Percentiles rank a stretch among this genome's conserved stretches.
These are phyloP conservation scores for Phataginus tricuspis DNA, from an alignment of 2,797 vertebrate species.

Conservation along the genomic window DNA sequence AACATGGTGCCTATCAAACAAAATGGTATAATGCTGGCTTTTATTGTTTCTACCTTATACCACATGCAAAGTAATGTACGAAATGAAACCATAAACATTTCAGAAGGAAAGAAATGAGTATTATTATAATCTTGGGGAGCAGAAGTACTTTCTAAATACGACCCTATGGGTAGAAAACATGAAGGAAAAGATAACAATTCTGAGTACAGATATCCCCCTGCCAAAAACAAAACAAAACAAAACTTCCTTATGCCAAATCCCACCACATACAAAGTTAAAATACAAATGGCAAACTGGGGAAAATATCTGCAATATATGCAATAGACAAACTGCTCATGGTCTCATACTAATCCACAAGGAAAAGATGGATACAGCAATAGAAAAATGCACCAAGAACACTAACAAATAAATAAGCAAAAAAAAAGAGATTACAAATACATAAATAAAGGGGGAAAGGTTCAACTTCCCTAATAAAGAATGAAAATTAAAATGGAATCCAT, in stretches of 20 bases:
- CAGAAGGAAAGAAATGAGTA: constrained; percentile 41
- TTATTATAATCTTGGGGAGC: neutral
- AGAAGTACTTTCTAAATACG: constrained; percentile 37
- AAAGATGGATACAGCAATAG: neutral
- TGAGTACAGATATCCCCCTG: neutral
- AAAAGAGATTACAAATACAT: neutral
- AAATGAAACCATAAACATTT: neutral
- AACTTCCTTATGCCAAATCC: neutral
- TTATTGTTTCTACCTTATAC: constrained; percentile 30
- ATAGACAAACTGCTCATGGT: constrained; percentile 19
- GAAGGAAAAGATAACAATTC: constrained; percentile 34
- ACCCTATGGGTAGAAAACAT: neutral
- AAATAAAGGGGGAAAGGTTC: neutral
- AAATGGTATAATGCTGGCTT: neutral
- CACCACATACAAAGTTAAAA: neutral
- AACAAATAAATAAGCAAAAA: neutral
- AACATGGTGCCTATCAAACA: neutral
- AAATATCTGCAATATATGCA: constrained; percentile 12
- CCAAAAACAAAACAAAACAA: neutral
- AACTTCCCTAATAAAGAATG: neutral
- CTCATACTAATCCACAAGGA: neutral
- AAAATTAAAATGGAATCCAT: constrained; percentile 15
- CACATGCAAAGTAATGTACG: constrained; percentile 6
- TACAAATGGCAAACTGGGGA: neutral
- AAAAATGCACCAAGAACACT: constrained; percentile 42